These are phyloP conservation scores for Neosilurus mollespiculum DNA, from an alignment of 2,797 vertebrate species.

Conservation along the genomic window DNA sequence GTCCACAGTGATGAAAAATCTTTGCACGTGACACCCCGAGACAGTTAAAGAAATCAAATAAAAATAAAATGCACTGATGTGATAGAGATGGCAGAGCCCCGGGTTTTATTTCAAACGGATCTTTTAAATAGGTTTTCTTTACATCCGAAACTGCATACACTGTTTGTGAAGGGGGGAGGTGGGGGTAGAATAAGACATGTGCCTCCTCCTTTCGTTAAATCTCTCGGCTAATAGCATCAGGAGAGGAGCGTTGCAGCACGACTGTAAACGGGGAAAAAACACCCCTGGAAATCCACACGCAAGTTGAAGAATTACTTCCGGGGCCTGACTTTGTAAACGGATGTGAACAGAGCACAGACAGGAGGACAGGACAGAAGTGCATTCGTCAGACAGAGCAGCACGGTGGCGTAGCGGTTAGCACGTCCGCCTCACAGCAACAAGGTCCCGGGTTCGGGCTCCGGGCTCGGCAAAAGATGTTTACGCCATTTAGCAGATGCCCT, in stretches of 20 bases:
- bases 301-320: neutral
- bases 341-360: neutral
- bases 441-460: too few species aligned
- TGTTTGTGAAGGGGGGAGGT: constrained; percentile 79
- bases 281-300: constrained; percentile 1
- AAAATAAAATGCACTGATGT: too few species aligned
- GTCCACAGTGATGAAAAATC: neutral
- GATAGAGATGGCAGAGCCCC: neutral
- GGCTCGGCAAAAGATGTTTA: too few species aligned
- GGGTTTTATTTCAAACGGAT: constrained; percentile 38
- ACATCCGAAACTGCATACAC: constrained; percentile 93
- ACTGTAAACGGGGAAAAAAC: constrained; percentile 41
- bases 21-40: neutral
- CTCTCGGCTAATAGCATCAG: constrained; percentile 47
- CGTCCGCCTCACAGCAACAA: too few species aligned
- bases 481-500: too few species aligned
- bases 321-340: too few species aligned
- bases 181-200: constrained; percentile 88
- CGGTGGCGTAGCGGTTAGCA: too few species aligned
- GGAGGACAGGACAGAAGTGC: too few species aligned
- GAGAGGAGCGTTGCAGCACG: constrained; percentile 29
- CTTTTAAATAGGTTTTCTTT: constrained; percentile 76
- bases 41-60: too few species aligned
- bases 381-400: too few species aligned
- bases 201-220: constrained; percentile 79